These are phyloP conservation scores for Philonicus albiceps DNA, from an alignment of 2,888 invertebrate genomes.

Conservation along the genomic window DNA sequence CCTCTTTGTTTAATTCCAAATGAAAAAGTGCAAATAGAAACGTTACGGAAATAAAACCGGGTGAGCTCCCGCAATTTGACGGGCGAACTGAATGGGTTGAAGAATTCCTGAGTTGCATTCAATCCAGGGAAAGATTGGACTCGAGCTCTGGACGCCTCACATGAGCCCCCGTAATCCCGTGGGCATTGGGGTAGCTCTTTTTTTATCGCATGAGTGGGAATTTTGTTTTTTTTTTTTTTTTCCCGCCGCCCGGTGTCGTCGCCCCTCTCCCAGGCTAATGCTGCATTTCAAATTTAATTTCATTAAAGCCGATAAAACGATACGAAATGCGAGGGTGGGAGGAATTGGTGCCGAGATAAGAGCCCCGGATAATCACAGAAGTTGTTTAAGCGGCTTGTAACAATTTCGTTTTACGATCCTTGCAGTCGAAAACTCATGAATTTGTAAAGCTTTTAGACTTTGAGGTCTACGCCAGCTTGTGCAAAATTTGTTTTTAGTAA, in stretches of 20 bases:
- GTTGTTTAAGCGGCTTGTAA: slow-evolving; percentile 5
- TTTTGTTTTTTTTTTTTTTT: too few relatives aligned
- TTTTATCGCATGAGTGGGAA: background rate
- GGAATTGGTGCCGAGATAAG: background rate
- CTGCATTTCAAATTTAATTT: slow-evolving; percentile 15
- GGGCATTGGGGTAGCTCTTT: background rate
- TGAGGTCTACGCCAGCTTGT: background rate
- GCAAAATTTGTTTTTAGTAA: background rate
- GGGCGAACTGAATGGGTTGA: background rate
- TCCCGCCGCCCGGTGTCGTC: background rate
- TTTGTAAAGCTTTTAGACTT: background rate
- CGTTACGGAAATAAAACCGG: background rate
- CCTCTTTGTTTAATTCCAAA: background rate
- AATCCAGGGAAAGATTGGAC: background rate
- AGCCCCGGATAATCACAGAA: background rate
- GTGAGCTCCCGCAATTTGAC: background rate
- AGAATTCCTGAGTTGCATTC: background rate
- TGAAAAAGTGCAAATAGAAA: slow-evolving; percentile 8
- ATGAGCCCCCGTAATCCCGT: background rate
- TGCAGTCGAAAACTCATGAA: background rate
- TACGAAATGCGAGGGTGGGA: background rate
- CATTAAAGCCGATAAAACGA: background rate
- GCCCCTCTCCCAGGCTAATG: background rate
- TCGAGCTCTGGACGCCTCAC: background rate
- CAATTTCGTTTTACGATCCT: slow-evolving; percentile 6